These are phyloP conservation scores for Eupithecia abbreviata DNA, from an alignment of 2,888 invertebrate genomes.

Conservation along the genomic window DNA sequence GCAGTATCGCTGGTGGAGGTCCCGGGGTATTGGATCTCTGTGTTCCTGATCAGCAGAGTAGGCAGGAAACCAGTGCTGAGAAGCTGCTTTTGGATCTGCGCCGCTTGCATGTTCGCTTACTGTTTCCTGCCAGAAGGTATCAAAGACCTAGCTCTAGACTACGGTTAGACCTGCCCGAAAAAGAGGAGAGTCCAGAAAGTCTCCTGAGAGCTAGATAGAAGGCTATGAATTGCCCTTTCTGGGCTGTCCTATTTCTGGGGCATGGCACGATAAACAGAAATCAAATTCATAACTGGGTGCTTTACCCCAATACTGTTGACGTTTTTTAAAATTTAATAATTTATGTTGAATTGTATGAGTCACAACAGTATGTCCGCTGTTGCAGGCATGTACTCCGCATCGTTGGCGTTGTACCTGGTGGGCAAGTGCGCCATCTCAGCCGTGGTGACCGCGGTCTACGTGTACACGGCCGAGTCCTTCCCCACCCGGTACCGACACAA, in stretches of 20 bases:
- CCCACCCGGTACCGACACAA: slow-evolving; percentile 86
- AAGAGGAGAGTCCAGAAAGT: not conserved
- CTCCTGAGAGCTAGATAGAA: not conserved
- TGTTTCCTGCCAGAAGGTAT: slow-evolving; percentile 74
- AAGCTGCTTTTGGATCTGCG: slow-evolving; percentile 81
- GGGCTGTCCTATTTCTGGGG: no score
- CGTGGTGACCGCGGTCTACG: slow-evolving; percentile 84
- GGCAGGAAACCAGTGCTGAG: slow-evolving; percentile 83
- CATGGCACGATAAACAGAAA: no score
- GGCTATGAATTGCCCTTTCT: no score
- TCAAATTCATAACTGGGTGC: no score
- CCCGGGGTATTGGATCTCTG: slow-evolving; percentile 86
- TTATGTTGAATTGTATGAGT: not conserved
- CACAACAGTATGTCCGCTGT: not conserved
- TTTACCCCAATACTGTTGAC: no score
- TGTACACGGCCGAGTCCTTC: slow-evolving; percentile 87
- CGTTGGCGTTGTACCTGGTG: slow-evolving; percentile 79
- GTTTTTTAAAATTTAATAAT: no score
- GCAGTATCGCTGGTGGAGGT: slow-evolving; percentile 85
- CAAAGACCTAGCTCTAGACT: not conserved
- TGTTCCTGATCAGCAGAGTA: slow-evolving; percentile 79
- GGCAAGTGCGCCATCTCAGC: slow-evolving; percentile 85
- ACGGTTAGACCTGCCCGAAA: not conserved
- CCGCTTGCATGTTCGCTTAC: slow-evolving; percentile 50
- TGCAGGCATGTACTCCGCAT: slow-evolving; percentile 51